Evolutionary conservation across 1,140 invertebrate species (phyloP), one percentile per base, ranked within the genome.

Genomic region (Dolichoris vasculosae): DNA sequence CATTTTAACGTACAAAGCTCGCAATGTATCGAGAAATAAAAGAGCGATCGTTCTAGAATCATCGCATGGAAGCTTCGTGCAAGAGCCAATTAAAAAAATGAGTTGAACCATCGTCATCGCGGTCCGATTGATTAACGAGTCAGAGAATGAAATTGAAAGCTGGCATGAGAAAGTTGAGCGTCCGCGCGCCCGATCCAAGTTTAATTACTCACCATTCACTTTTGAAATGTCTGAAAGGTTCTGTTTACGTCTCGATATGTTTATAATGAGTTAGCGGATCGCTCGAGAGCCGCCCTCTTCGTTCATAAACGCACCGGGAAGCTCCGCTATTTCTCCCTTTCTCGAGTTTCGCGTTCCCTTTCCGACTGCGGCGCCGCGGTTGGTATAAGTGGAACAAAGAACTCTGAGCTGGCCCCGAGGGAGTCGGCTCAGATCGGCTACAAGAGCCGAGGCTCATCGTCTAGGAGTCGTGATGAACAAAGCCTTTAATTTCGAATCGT

Each of bases 201-300:
- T 83, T 77, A 83, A 64, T 76, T 77, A 83, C 82, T 83, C 73
- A 55, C 3, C 51, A 46, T 48, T 63, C 79, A 38, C n/a, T 23
- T 51, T 82, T 23, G 32, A 77, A n/a, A 38, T 32, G 63, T 77
- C 75, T 38, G 55, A n/a, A 69, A 69, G 43, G 43, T n/a, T 40
- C 81, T 51, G 81, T 83, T 83, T 77, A 67, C 82, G 82, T 83
- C 59, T 38, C 73, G 73, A 83, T 83, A 59, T 77, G 82, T 83
- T 83, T 77, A 83, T 83, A 83, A 83, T 83, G 82, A 83, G 59
- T 83, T 77, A 32, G 9, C 26, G 32, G 40, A 63, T 59, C 71
- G 30, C 76, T 78, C 55, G 23, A 35, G 35, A 78, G n/a, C 26
- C 17, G 13, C 51, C 46, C n/a, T 32, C 40, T 63, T 63, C 63